A percentile compares a stretch with the other conserved stretches of the same genome.
phyloP scores from a whole-genome alignment of 1,140 invertebrate species.

The Orius laevigatus region DNA sequence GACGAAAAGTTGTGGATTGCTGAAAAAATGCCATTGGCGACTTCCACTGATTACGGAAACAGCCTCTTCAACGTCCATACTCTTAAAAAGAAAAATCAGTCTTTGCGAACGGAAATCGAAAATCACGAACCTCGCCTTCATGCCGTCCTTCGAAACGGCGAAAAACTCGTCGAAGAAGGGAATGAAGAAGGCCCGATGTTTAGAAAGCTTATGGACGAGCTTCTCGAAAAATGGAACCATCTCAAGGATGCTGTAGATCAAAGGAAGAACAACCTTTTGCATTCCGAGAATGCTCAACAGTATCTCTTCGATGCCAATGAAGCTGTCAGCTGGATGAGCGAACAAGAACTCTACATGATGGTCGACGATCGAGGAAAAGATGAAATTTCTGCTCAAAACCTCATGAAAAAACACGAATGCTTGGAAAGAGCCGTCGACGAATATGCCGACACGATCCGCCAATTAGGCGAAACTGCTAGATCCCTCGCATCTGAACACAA shows the following conservation, averaged over 20 bases:
- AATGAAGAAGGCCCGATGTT: slow-evolving; percentile 88
- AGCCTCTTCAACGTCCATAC: slow-evolving; percentile 94
- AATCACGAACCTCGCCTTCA: slow-evolving; percentile 94
- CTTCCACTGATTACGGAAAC: slow-evolving; percentile 81
- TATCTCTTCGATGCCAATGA: slow-evolving; percentile 98
- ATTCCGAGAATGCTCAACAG: slow-evolving; percentile 55
- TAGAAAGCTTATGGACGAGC: slow-evolving; percentile 66
- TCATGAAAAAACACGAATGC: slow-evolving; percentile 98
- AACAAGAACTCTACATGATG: slow-evolving; percentile 99
- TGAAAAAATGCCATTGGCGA: slow-evolving; percentile 92
- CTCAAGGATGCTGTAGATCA: slow-evolving; percentile 69
- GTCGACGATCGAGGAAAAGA: slow-evolving; percentile 98
- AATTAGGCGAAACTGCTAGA: slow-evolving; percentile 84
- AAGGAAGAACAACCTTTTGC: slow-evolving; percentile 42
- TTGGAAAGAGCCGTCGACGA: slow-evolving; percentile 92
- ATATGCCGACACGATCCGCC: slow-evolving; percentile 90
- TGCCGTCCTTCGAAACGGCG: slow-evolving; percentile 81
- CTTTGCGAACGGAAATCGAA: slow-evolving; percentile 88
- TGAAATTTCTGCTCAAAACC: slow-evolving; percentile 93
- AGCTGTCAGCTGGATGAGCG: slow-evolving; percentile 99
- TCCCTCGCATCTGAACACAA: slow-evolving; percentile 78
- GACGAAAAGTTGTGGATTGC: slow-evolving; percentile 98
- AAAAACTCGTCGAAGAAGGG: slow-evolving; percentile 87
- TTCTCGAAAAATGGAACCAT: slow-evolving; percentile 79
- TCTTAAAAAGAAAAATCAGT: slow-evolving; percentile 93